A percentile compares a stretch with the other conserved stretches of the same genome.
Conservation (phyloP, 2,797 vertebrate species). For the Arremon aurantiirostris region DNA sequence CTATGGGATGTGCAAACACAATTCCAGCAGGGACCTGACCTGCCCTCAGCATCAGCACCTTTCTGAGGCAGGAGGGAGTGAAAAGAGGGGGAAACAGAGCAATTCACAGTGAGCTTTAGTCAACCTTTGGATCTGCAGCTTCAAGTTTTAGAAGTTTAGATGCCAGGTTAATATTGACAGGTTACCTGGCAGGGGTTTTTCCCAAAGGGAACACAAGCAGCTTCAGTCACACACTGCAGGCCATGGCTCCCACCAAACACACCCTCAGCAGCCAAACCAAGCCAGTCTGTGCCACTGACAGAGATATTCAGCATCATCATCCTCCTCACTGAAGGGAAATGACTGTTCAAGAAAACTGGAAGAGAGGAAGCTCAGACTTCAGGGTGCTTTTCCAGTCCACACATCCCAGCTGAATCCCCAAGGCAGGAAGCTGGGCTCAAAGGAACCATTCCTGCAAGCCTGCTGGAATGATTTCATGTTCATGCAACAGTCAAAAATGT, state of each 20-base stretch:
- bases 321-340: background rate
- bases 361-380: background rate
- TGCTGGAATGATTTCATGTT: background rate
- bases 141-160: background rate
- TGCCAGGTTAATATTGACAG: background rate
- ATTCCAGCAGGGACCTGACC: background rate
- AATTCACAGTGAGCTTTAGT: background rate
- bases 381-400: background rate
- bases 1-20: background rate
- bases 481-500: background rate
- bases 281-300: background rate
- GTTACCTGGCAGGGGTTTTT: background rate
- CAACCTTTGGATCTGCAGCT: background rate
- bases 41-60: background rate
- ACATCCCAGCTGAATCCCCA: background rate
- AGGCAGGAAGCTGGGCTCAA: background rate
- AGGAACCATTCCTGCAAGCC: background rate
- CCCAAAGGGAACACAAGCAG: background rate
- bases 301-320: background rate
- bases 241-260: background rate
- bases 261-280: background rate
- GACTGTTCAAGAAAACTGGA: background rate
- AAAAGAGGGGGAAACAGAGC: background rate
- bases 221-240: fast-evolving
- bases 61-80: background rate